These are phyloP conservation scores for Ricordea florida DNA, from an alignment of 92 coral and sea anemone species.

Conservation along the genomic window DNA sequence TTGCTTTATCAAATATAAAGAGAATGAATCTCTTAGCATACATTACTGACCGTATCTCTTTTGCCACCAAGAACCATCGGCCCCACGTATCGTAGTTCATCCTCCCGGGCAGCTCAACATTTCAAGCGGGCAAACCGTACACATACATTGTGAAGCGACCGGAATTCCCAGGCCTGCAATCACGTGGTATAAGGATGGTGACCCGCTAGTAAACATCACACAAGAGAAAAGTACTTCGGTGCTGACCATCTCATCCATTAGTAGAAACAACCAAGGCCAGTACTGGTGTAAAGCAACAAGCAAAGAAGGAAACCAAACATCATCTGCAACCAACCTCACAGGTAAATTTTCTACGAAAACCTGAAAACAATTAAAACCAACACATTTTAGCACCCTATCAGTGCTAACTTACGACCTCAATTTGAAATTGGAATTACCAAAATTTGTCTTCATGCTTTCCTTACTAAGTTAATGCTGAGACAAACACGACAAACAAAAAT, in stretches of 20 bases:
- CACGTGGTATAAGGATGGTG: constrained; percentile 21
- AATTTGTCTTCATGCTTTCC: too few relatives aligned
- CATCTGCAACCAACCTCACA: not conserved
- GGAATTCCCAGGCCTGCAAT: not conserved
- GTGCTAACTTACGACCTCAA: too few relatives aligned
- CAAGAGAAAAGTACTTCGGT: not conserved
- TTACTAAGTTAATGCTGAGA: too few relatives aligned
- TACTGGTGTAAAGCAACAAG: constrained; percentile 48
- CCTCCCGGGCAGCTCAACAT: not conserved
- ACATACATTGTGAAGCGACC: not conserved
- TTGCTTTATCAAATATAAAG: too few relatives aligned
- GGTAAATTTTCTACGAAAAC: not conserved
- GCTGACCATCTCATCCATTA: constrained; percentile 8
- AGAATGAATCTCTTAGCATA: too few relatives aligned
- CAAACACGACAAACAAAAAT: too few relatives aligned
- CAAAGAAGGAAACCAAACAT: not conserved
- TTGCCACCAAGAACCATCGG: not conserved
- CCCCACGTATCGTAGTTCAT: not conserved
- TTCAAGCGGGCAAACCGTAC: not conserved
- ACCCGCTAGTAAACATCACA: not conserved
- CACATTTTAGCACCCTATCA: too few relatives aligned
- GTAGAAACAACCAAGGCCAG: constrained; percentile 7
- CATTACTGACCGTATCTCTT: not conserved
- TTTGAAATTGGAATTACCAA: too few relatives aligned
- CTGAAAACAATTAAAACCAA: too few relatives aligned